phyloP scores from a whole-genome alignment of 2,888 invertebrate genomes.

The Anthrax anthrax region DNA sequence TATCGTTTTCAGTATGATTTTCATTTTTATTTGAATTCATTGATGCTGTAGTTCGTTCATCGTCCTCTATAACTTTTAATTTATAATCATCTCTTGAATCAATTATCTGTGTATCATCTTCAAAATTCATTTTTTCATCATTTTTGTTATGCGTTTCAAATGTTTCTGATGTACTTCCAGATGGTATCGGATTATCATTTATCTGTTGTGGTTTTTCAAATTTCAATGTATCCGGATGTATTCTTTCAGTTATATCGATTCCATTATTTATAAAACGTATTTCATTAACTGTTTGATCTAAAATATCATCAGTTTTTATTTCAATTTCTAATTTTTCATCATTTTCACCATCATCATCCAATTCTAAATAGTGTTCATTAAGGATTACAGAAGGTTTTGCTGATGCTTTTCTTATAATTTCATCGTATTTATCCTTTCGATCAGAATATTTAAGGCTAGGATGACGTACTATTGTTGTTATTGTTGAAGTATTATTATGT shows the following conservation, averaged over 20 bases:
- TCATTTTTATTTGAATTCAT: conserved; percentile 28
- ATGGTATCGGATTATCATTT: too few relatives aligned
- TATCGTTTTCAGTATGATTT: conserved; percentile 16
- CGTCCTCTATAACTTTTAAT: conserved; percentile 14
- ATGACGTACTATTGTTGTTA: background rate
- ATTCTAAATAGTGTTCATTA: background rate
- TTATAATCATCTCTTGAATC: conserved; percentile 7
- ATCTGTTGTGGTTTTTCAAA: background rate
- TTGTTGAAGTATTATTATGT: background rate
- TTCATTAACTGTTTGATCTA: conserved; percentile 27
- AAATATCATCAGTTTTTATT: conserved; percentile 25
- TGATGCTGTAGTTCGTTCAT: conserved; percentile 32
- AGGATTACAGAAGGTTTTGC: background rate
- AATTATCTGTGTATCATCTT: background rate
- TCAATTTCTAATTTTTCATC: conserved; percentile 29
- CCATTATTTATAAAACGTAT: conserved; percentile 34
- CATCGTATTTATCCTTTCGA: conserved; percentile 2
- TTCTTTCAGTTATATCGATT: conserved; percentile 29
- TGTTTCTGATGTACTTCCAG: background rate
- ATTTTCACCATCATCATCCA: conserved; percentile 21
- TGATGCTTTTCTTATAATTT: conserved; percentile 3
- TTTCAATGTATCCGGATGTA: conserved; percentile 12
- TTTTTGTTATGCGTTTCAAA: background rate
- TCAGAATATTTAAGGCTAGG: conserved; percentile 4
- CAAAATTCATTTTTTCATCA: background rate